phyloP scores from a whole-genome alignment of 2,113 vertebrate species.

The Anas platyrhynchos region DNA sequence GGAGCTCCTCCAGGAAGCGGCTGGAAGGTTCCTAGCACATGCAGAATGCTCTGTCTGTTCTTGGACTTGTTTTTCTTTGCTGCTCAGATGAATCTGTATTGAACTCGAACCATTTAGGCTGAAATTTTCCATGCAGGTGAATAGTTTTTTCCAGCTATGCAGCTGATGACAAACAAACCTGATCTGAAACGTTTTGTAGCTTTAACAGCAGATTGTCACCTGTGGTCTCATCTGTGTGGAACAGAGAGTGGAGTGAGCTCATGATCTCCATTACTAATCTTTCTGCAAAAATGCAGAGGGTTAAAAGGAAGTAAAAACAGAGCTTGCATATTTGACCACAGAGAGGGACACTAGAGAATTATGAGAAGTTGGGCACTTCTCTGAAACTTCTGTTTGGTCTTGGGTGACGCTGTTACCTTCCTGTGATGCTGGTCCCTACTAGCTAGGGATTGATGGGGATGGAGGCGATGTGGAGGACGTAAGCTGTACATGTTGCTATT shows the following conservation, averaged over 20 bases:
- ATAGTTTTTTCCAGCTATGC: neutral
- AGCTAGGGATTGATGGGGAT: fast-evolving
- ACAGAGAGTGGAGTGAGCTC: neutral
- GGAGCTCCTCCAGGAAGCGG: neutral
- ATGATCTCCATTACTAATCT: neutral
- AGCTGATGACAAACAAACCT: neutral
- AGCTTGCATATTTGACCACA: neutral
- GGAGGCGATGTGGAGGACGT: neutral
- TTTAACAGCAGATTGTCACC: neutral
- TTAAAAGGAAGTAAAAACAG: neutral
- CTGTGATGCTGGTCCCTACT: neutral
- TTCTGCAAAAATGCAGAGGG: neutral
- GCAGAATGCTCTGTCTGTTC: fast-evolving
- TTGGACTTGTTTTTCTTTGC: neutral
- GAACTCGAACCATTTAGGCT: neutral
- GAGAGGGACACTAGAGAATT: neutral
- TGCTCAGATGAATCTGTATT: neutral
- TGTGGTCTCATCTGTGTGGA: neutral
- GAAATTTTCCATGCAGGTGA: neutral
- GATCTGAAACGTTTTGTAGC: neutral
- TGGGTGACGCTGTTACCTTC: fast-evolving
- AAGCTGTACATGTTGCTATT: neutral
- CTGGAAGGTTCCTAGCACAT: neutral
- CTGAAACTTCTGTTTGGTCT: neutral
- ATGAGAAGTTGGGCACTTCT: neutral